Base-by-base conservation (phyloP, 30 jellyfish, hydroid and myxozoan species). In the Chrysaora quinquecirrha region DNA sequence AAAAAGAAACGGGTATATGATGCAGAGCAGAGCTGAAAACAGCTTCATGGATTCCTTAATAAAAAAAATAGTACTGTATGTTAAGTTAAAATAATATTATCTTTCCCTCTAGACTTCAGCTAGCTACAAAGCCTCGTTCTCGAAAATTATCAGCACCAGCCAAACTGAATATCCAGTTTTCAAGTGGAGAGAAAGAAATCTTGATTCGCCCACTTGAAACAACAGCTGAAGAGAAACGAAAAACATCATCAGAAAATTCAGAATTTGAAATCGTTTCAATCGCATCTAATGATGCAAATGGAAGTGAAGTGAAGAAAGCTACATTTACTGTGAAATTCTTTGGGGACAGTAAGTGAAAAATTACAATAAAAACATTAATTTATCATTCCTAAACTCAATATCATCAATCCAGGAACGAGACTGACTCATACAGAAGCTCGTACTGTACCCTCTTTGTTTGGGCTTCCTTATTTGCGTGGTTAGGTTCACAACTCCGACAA, bases 111-210 rank as follows among this genome's bases (percentile, higher is more conserved):
- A 38, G 54, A 14, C 14, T 38, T 6, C 54, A 38, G 54, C 6
- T 3, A 14, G 54, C 54, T 3, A 38, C 6, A 14, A 14, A 6
- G 14, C 82, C 25, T 1, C 82, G 34, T 70, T 70, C 82, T 10
- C 32, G 90, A 22, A 80, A 80, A 48, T 30, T 47, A 10, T 80
- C 90, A 0, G 84, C 84, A 18, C 90, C 90, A n/a, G 90, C 83
- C 1, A 30, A 43, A 46, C 52, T 80, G 33, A 27, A 73, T 38
- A 66, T 56, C 63, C 24, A 48, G 19, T 12, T 19, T 0, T 22
- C 31, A 9, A 0, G 30, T 12, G 31, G 33, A 30, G 73, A 27
- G 1, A 49, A 80, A 47, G 76, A 66, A 38, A 63, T 64, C 20
- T 72, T 30, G 33, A 23, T 46, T 11, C 63, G 50, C 58, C 71